Evolutionary conservation across 35 echinoderm and acorn worm species (phyloP).

Genomic region (Heliocidaris tuberculata): DNA sequence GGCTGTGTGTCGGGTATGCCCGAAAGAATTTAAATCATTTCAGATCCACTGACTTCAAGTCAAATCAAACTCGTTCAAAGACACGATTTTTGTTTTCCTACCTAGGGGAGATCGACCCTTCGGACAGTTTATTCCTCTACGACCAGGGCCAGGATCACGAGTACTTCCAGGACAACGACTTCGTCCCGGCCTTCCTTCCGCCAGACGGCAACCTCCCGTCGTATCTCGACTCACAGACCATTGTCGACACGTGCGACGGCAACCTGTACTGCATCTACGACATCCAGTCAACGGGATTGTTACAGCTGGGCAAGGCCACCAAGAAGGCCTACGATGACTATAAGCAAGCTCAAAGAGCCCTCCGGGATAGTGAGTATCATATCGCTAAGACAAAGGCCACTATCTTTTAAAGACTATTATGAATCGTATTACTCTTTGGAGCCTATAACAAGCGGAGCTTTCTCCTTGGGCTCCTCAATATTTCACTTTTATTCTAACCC

Average conservation of each 20-base stretch:
- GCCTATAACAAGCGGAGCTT: no score
- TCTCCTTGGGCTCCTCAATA: no score
- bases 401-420: no score
- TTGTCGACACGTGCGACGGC: constrained; percentile 61
- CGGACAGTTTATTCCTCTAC: constrained; percentile 64
- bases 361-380: constrained; percentile 56
- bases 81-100: neutral
- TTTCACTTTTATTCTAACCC: no score
- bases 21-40: no score
- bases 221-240: constrained; percentile 42
- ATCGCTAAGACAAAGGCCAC: no score
- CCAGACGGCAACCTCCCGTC: constrained; percentile 33
- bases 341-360: constrained; percentile 65
- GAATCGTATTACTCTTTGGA: no score
- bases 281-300: constrained; percentile 68
- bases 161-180: constrained; percentile 73
- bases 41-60: no score
- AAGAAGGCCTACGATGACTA: constrained; percentile 83
- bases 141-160: constrained; percentile 67
- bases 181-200: constrained; percentile 68
- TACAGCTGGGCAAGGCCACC: constrained; percentile 83
- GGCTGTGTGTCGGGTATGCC: no score
- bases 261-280: constrained; percentile 84
- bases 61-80: neutral
- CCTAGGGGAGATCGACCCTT: constrained; percentile 65